Percentiles rank a stretch among this genome's conserved stretches.
These are phyloP conservation scores for Sitta carolinensis DNA, from an alignment of 2,797 vertebrate species.

Conservation along the genomic window DNA sequence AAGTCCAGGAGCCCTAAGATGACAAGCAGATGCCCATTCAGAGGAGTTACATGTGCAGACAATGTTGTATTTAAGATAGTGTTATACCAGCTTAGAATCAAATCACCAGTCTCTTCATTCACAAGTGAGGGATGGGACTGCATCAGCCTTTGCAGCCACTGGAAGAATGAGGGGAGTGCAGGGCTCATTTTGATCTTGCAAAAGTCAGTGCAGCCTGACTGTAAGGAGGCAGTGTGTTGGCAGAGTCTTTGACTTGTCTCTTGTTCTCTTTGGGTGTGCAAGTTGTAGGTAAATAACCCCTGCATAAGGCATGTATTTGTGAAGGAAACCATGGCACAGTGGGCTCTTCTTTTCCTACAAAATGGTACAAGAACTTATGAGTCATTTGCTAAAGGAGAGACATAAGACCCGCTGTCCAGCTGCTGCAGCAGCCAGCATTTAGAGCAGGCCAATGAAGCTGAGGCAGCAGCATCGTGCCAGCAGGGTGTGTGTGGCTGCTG, in stretches of 20 bases:
- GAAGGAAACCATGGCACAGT: neutral
- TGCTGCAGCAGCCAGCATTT: neutral
- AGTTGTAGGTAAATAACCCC: neutral
- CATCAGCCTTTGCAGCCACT: neutral
- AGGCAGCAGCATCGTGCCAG: neutral
- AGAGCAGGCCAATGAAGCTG: neutral
- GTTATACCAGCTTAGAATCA: neutral
- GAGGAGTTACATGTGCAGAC: neutral
- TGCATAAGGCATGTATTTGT: neutral
- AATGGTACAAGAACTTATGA: neutral
- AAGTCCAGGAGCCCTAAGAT: neutral
- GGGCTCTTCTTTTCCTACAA: neutral
- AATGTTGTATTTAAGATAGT: neutral
- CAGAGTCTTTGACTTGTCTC: neutral
- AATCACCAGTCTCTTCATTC: neutral
- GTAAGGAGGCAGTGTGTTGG: neutral
- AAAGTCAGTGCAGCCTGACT: neutral
- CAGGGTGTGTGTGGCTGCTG: neutral
- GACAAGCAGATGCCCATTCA: accelerated
- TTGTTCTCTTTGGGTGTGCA: neutral
- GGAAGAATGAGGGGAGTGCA: neutral
- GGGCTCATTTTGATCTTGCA: neutral
- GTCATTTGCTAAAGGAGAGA: neutral
- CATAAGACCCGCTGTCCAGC: neutral
- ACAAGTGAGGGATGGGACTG: accelerated